These are phyloP conservation scores for Portevinia maculata DNA, from an alignment of 2,888 invertebrate genomes.

Conservation along the genomic window DNA sequence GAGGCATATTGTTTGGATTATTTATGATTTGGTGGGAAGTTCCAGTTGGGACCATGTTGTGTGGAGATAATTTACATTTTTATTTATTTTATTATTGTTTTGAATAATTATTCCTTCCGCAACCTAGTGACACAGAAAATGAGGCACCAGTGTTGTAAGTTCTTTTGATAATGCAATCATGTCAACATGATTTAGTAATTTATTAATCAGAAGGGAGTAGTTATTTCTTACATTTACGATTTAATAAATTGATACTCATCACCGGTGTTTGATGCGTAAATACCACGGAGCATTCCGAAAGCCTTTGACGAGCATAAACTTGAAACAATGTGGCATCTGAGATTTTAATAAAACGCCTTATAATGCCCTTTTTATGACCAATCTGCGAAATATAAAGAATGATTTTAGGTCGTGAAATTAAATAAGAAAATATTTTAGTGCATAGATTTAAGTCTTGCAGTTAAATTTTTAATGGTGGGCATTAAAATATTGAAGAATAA, in stretches of 20 bases:
- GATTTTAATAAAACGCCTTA: conserved; percentile 1
- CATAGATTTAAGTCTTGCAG: not conserved
- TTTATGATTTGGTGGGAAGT: conserved; percentile 70
- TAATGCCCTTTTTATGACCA: conserved; percentile 12
- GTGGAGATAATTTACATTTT: conserved; percentile 13
- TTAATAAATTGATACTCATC: conserved; percentile 59
- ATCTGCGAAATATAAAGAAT: not conserved
- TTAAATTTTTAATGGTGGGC: not conserved
- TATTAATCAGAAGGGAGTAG: conserved; percentile 59
- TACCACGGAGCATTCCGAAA: conserved; percentile 16
- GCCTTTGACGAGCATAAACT: conserved; percentile 22
- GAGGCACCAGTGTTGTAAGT: conserved; percentile 33
- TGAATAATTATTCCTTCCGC: conserved; percentile 40
- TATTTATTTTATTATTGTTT: conserved; percentile 48
- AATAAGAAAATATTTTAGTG: not conserved
- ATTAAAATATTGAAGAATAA: no score
- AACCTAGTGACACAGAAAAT: conserved; percentile 58
- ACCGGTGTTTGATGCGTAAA: conserved; percentile 30
- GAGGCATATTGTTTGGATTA: conserved; percentile 64
- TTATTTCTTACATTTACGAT: conserved; percentile 70
- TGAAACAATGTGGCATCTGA: not conserved
- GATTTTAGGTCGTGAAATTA: not conserved
- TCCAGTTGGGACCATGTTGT: conserved; percentile 59
- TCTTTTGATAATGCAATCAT: conserved; percentile 55
- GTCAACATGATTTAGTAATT: conserved; percentile 59